Evolutionary conservation across 2,888 invertebrate genomes (phyloP), one percentile per base, ranked within the genome.

Genomic region (Nomada flava): DNA sequence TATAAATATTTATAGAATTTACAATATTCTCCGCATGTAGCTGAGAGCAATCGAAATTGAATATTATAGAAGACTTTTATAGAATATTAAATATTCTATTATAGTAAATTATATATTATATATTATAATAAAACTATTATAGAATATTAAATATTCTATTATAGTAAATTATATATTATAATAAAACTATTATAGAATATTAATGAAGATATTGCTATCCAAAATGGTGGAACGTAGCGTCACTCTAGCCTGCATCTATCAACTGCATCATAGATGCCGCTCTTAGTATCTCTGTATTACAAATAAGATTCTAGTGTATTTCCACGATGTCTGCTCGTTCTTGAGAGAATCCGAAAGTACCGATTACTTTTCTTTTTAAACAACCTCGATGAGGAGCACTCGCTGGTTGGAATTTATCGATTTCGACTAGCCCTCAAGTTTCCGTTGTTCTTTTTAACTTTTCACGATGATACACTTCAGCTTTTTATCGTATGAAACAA

Each of bases 331-430:
- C 82, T 81, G 81, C 72, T 72, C 71, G 53, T 9, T 80, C 10
- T 11, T 59, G 71, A 81, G 64, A 63, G 65, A 60, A 80, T 82
- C 74, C 11, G 47, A 80, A 64, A 82, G 76, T 74, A 76, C 64
- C 42, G 29, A 20, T 2, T 59, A 36, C 1, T 7, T 36, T 36
- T 7, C 36, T 20, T 15, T 64, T 9, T 60, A 26, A 57, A 59
- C 52, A 2, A 44, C 9, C 20, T 29, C 44, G 82, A 83, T 79
- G 83, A 75, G 83, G 75, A 81, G 55, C 79, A 87, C 67, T 87
- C 78, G 65, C 29, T 70, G 59, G 62, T 57, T 60, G 65, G 47
- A 60, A 29, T 20, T 87, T 77, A 74, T 79, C 87, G 83, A 85
- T 83, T 75, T 76, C 75, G 69, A 79, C 70, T n/a, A 23, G 2